Conservation (phyloP, 2,113 vertebrate genomes). For the Toxostoma redivivum region DNA sequence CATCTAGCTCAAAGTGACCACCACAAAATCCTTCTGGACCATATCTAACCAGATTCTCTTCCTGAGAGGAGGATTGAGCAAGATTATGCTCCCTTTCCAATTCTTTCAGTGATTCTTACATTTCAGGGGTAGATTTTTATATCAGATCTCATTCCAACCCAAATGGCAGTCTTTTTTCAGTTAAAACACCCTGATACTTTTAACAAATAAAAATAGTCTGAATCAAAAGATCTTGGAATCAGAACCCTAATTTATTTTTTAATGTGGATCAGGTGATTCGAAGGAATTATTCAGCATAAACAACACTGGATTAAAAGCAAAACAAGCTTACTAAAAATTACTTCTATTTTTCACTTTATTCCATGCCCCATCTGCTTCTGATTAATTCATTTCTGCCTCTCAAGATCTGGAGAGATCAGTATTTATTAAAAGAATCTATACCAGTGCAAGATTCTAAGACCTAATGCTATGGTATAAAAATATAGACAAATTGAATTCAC, state of each 20-base stretch:
- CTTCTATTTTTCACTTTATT: neutral
- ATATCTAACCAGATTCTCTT: neutral
- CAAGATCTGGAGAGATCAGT: neutral
- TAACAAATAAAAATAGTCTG: neutral
- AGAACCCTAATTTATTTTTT: neutral
- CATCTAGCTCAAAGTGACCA: neutral
- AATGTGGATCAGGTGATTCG: neutral
- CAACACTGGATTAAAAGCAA: neutral
- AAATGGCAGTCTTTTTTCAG: neutral
- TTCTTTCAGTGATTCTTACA: neutral
- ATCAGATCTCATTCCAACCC: neutral
- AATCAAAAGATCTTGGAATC: neutral
- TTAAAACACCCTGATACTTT: neutral
- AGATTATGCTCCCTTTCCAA: neutral
- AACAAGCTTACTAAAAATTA: neutral
- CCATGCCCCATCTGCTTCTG: neutral
- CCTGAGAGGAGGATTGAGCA: neutral
- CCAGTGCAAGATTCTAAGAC: neutral
- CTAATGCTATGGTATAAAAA: constrained; percentile 28
- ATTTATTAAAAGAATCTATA: neutral
- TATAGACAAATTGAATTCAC: constrained; percentile 50
- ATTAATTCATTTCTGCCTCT: constrained; percentile 19
- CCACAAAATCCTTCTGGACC: neutral
- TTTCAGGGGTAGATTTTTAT: neutral
- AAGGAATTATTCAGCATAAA: neutral